These are phyloP conservation scores for Dicrurus megarhynchus DNA, from an alignment of 2,113 vertebrate genomes.

Conservation along the genomic window DNA sequence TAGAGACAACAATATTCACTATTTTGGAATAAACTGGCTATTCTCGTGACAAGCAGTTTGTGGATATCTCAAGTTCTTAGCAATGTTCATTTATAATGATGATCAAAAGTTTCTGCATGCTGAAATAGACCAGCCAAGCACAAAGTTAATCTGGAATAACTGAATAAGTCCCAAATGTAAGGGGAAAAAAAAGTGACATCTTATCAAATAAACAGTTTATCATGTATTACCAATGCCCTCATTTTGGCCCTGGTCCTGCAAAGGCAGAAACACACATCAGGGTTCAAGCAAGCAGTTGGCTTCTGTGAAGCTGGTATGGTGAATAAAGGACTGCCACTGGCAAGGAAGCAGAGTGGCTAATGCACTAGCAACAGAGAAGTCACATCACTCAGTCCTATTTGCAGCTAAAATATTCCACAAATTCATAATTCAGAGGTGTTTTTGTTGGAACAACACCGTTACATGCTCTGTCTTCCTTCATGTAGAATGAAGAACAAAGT, in stretches of 20 bases:
- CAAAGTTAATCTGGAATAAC: neutral
- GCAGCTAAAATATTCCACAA: neutral
- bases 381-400: neutral
- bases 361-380: neutral
- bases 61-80: neutral
- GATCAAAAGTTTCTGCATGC: neutral
- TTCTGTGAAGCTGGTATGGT: neutral
- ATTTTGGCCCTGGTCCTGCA: neutral
- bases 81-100: neutral
- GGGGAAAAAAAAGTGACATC: neutral
- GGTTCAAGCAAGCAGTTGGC: neutral
- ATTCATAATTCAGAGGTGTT: neutral
- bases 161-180: neutral
- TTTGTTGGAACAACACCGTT: neutral
- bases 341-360: neutral
- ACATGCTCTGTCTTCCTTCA: neutral
- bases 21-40: neutral
- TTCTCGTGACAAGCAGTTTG: neutral
- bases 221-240: neutral
- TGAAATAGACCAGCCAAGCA: neutral
- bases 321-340: neutral
- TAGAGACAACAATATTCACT: neutral
- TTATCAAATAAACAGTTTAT: neutral
- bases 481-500: neutral
- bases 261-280: neutral